Evolutionary conservation across 2,113 vertebrate genomes (phyloP).

Genomic region (Prinia subflava): DNA sequence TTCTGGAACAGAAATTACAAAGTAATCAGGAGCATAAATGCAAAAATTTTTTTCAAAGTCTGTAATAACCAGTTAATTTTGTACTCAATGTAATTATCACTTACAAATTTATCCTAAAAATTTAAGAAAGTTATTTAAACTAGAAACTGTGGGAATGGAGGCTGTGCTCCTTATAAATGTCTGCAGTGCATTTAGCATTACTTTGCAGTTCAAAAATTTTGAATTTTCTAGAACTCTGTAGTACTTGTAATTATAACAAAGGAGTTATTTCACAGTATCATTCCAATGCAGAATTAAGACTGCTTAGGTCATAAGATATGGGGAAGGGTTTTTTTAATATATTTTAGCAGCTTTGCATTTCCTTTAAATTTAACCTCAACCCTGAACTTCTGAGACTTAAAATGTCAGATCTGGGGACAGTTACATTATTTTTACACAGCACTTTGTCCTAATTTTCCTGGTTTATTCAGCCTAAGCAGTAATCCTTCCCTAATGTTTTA

Average conservation of each 20-base stretch:
- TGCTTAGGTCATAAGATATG: not conserved
- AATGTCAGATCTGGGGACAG: not conserved
- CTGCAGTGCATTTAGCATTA: not conserved
- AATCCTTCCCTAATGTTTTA: not conserved
- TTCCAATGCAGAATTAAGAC: not conserved
- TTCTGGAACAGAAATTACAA: not conserved
- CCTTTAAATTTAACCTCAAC: not conserved
- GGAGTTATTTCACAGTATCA: not conserved
- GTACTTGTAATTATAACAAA: not conserved
- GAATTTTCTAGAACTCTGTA: not conserved
- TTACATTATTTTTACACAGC: not conserved
- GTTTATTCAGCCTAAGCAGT: not conserved
- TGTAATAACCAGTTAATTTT: not conserved
- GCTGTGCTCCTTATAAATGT: not conserved
- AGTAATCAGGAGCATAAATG: not conserved
- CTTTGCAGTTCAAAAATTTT: not conserved
- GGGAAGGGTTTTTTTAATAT: rapidly evolving
- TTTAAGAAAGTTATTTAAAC: not conserved
- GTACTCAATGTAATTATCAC: not conserved
- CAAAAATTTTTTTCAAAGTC: not conserved
- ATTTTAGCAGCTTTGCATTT: not conserved
- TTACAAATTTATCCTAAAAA: not conserved
- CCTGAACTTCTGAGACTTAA: not conserved
- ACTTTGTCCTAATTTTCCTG: not conserved
- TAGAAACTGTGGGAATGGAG: not conserved